A percentile compares a stretch with the other conserved stretches of the same genome.
Conservation (phyloP, 2,888 invertebrate genomes). For the Tetranychus piercei region DNA sequence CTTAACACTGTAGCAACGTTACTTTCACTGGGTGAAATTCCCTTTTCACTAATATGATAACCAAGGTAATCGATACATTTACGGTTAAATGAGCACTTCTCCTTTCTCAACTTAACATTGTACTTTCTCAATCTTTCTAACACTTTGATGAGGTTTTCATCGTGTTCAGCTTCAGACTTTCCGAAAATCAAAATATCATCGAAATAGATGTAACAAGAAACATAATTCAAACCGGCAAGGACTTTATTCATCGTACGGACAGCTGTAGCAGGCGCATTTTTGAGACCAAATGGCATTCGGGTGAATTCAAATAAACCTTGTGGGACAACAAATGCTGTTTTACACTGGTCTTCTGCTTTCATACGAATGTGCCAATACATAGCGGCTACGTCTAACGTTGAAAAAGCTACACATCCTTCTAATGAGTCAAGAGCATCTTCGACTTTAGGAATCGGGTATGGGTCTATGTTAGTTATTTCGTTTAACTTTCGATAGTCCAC, state of each 20-base stretch:
- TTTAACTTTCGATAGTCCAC: slow-evolving; percentile 10
- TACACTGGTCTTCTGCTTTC: background rate
- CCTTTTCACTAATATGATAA: background rate
- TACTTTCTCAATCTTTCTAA: background rate
- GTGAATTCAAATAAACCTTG: slow-evolving; percentile 13
- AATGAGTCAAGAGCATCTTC: background rate
- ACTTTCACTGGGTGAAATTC: slow-evolving; percentile 6
- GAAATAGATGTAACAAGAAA: background rate
- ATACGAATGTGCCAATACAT: slow-evolving; percentile 15
- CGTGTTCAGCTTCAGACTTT: slow-evolving; percentile 1
- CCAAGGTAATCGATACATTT: slow-evolving; percentile 11
- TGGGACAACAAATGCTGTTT: slow-evolving; percentile 14
- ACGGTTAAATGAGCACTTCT: slow-evolving; percentile 9
- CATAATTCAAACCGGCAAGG: background rate
- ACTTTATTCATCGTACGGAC: slow-evolving; percentile 9
- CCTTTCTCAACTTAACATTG: slow-evolving; percentile 8
- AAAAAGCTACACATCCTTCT: slow-evolving; percentile 7
- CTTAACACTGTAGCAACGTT: slow-evolving; percentile 5
- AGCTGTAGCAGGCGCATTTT: slow-evolving; percentile 9
- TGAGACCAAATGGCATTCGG: slow-evolving; percentile 15
- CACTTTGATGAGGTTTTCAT: background rate
- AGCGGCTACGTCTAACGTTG: background rate
- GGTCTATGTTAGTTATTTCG: background rate
- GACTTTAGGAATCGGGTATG: slow-evolving; percentile 2
- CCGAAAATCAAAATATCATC: slow-evolving; percentile 17